These are phyloP conservation scores for Ptiloglossa arizonensis DNA, from an alignment of 1,140 invertebrate species.

Conservation along the genomic window DNA sequence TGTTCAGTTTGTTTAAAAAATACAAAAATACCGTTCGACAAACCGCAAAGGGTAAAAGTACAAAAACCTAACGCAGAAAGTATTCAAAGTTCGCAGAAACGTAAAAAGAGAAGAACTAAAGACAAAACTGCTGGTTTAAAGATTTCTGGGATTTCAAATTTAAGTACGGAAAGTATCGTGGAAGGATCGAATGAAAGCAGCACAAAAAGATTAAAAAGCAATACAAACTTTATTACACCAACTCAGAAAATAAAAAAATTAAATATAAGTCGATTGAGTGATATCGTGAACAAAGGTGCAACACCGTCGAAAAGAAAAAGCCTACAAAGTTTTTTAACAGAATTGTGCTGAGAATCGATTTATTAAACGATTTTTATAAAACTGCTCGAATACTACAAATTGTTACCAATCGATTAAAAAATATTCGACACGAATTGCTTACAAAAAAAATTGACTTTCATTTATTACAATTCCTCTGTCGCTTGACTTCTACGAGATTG, in stretches of 20 bases:
- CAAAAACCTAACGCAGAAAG: background rate
- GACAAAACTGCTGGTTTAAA: slow-evolving; percentile 76
- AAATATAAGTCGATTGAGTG: slow-evolving; percentile 68
- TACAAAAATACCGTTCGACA: slow-evolving; percentile 65
- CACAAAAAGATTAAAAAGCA: background rate
- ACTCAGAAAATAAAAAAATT: slow-evolving; percentile 63
- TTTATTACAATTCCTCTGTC: background rate
- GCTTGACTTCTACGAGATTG: background rate
- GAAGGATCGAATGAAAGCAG: background rate
- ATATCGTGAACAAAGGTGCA: slow-evolving; percentile 56
- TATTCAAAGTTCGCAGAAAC: slow-evolving; percentile 33
- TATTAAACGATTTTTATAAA: slow-evolving; percentile 44
- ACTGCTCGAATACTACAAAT: slow-evolving; percentile 8
- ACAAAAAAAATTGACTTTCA: slow-evolving; percentile 8
- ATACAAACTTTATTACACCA: slow-evolving; percentile 45
- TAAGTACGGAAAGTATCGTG: slow-evolving; percentile 29
- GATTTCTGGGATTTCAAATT: slow-evolving; percentile 55
- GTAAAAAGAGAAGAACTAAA: slow-evolving; percentile 72
- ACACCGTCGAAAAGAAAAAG: slow-evolving; percentile 50
- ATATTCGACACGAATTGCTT: background rate
- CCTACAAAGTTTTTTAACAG: slow-evolving; percentile 66
- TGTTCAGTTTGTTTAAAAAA: slow-evolving; percentile 71
- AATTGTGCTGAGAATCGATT: slow-evolving; percentile 54
- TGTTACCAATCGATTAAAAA: slow-evolving; percentile 23
- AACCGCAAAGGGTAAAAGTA: slow-evolving; percentile 59